These are phyloP conservation scores for Sternarchorhynchus goeldii DNA, from an alignment of 2,797 vertebrate species.

Conservation along the genomic window DNA sequence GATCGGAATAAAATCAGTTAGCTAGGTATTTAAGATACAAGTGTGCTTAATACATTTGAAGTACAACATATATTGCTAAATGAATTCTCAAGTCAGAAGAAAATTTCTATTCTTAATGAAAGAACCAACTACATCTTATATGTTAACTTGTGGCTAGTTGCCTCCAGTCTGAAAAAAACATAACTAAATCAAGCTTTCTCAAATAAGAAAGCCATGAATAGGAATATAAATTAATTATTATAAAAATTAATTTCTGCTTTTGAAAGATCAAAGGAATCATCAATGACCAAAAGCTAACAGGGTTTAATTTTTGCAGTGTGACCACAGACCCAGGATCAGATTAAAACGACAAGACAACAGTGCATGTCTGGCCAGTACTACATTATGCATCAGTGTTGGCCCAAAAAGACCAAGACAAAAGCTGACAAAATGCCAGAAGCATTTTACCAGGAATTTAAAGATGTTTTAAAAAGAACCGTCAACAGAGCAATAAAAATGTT, in stretches of 20 bases:
- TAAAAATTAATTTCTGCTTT: no score
- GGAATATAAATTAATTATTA: neutral
- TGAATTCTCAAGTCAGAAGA: no score
- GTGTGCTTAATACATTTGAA: neutral
- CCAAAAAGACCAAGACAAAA: neutral
- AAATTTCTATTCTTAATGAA: neutral
- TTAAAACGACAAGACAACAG: neutral
- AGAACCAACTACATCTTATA: neutral
- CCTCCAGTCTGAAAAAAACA: no score
- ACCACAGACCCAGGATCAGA: neutral
- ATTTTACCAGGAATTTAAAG: neutral
- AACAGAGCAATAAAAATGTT: neutral
- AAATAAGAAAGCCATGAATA: neutral
- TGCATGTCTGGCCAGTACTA: neutral
- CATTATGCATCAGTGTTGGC: neutral
- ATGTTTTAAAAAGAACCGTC: no score
- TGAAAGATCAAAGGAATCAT: no score
- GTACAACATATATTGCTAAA: no score
- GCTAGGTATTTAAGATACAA: no score
- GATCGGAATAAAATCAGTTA: neutral
- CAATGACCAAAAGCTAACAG: neutral
- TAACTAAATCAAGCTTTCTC: neutral
- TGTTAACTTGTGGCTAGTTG: neutral
- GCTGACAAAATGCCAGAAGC: no score
- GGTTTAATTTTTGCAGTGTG: slow-evolving; percentile 15